Percentiles rank a stretch among this genome's conserved stretches.
Conservation (phyloP, 2,888 invertebrate genomes). For the Bombylius discolor region DNA sequence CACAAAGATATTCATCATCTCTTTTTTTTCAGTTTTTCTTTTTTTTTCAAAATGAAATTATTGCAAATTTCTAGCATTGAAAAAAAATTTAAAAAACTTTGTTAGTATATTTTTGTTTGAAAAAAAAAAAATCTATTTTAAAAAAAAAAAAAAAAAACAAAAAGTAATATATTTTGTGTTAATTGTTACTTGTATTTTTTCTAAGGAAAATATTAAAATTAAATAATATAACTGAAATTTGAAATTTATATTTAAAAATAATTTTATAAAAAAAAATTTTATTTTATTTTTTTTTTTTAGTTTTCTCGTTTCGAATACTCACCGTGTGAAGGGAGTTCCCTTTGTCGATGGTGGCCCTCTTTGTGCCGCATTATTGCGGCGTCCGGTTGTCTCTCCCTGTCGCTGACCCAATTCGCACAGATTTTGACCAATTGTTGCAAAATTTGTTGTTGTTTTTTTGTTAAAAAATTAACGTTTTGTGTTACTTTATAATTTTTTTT, state of each 20-base stretch:
- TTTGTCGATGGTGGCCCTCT: slow-evolving; percentile 17
- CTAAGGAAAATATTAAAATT: no score
- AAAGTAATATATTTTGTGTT: no score
- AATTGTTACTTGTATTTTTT: no score
- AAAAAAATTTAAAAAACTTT: no score
- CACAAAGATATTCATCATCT: no score
- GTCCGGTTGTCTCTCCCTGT: slow-evolving; percentile 20
- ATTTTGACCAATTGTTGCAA: slow-evolving; percentile 19
- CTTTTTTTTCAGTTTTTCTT: no score
- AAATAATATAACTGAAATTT: not conserved
- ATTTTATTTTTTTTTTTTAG: not conserved
- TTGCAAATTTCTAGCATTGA: no score
- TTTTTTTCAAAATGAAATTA: no score
- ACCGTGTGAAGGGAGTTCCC: slow-evolving; percentile 19
- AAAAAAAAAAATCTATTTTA: no score
- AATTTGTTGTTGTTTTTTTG: not conserved
- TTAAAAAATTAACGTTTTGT: not conserved
- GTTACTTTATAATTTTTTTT: not conserved
- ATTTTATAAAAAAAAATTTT: not conserved
- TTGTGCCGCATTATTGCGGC: slow-evolving; percentile 23
- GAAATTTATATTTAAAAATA: not conserved
- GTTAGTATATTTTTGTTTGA: no score
- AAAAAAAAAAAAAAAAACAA: no score
- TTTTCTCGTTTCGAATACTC: slow-evolving; percentile 9
- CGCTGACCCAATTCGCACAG: slow-evolving; percentile 23